Evolutionary conservation across 2,797 vertebrate genomes (phyloP).

Genomic region (Crax fasciolata): DNA sequence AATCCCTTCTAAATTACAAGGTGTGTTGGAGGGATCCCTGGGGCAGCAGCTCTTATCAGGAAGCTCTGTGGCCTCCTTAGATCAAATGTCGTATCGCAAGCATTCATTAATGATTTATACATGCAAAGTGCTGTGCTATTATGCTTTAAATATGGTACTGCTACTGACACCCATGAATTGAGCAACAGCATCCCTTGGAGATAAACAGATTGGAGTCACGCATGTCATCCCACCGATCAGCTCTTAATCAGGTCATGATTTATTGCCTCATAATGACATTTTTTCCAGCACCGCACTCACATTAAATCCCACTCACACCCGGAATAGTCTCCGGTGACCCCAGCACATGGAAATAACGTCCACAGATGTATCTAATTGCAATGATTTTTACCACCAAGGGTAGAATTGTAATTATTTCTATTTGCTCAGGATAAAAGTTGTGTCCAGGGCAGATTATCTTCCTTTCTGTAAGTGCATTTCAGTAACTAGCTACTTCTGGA

Average conservation of each 20-base stretch:
- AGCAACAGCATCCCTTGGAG: not conserved
- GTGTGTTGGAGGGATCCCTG: not conserved
- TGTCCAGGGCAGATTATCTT: not conserved
- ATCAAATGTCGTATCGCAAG: not conserved
- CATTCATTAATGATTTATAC: slow-evolving; percentile 36
- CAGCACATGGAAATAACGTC: too few relatives aligned
- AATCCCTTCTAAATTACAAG: not conserved
- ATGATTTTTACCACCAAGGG: not conserved
- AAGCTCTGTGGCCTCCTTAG: not conserved
- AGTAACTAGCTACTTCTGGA: not conserved
- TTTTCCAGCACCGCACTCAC: fast-evolving
- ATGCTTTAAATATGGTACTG: not conserved
- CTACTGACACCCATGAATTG: not conserved
- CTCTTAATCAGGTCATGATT: slow-evolving; percentile 29
- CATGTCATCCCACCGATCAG: not conserved
- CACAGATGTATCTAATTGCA: fast-evolving
- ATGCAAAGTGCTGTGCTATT: not conserved
- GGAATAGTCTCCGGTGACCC: fast-evolving
- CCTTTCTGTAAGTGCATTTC: not conserved
- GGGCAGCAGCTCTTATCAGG: slow-evolving; percentile 4
- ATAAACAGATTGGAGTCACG: slow-evolving; percentile 27
- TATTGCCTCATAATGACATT: not conserved
- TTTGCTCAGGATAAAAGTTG: not conserved
- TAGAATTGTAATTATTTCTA: not conserved
- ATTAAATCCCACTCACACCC: not conserved